Evolutionary conservation across 1,140 invertebrate species (phyloP).

Genomic region (Chironomus striatipennis): DNA sequence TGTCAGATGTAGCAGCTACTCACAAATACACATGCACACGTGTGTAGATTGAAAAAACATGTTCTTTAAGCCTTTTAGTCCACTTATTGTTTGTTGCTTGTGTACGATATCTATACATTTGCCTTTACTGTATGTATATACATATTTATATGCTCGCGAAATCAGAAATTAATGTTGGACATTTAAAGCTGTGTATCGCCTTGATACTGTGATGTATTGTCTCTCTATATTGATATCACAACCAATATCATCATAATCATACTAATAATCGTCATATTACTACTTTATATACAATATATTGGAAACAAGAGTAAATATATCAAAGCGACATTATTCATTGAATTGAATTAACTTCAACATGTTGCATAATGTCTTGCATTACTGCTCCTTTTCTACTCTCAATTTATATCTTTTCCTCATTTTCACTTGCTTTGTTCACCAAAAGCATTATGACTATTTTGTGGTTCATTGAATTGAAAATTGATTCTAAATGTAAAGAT

Average conservation of each 20-base stretch:
- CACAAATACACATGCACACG: neutral
- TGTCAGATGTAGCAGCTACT: constrained; percentile 2
- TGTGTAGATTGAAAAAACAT: neutral
- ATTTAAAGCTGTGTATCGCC: neutral
- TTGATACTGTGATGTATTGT: no score
- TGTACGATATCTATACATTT: neutral
- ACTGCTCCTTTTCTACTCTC: neutral
- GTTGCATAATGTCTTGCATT: constrained; percentile 10
- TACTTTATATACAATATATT: neutral
- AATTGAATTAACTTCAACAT: neutral
- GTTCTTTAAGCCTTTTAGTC: neutral
- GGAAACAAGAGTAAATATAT: neutral
- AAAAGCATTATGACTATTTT: neutral
- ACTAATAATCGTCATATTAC: neutral
- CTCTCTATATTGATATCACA: neutral
- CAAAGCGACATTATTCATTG: neutral
- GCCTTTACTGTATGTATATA: neutral
- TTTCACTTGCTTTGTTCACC: no score
- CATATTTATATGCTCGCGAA: neutral
- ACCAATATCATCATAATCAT: neutral
- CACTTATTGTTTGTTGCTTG: neutral
- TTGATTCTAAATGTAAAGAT: constrained; percentile 19
- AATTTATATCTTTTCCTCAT: neutral
- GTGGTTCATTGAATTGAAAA: constrained; percentile 22
- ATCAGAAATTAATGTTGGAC: constrained; percentile 10